Base-by-base conservation (phyloP, 1,140 invertebrate species). In the Venustaconcha ellipsiformis region DNA sequence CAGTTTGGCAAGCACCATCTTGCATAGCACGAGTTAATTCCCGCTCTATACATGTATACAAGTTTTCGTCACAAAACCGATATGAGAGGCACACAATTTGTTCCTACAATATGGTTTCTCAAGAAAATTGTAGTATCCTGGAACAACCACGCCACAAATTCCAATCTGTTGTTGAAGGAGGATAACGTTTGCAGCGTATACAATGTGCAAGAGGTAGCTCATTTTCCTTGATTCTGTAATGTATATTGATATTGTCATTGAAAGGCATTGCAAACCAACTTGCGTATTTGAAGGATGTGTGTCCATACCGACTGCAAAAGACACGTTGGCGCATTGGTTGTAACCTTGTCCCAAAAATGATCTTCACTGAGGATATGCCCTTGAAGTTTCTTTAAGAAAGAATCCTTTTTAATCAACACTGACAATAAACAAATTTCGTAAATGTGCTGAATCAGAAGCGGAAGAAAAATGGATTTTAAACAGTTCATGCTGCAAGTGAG, bases 121-220 rank as follows among this genome's bases (percentile, higher is more conserved):
- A 6, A 8, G 37, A 11, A 6, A 6, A 48, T 48, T 48, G 37
- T 48, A 11, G 37, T 48, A 48, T 8, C 6, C 37, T 8, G 4
- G 4, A 48, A 11, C 37, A 48, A 48, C 37, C 37, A 48, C 37
- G 37, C 37, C 37, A 48, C 4, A 48, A 6, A 48, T 30, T 30
- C 26, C 26, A 3, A 30, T 70, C 48, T 20, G 69, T 70, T 26
- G 60, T 62, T 18, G 58, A 71, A 17, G 70, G 70, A 14, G 70
- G 70, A 37, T 59, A 8, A 30, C 59, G 37, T 23, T n/a, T 71
- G 30, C 70, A 71, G 30, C 11, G 60, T 18, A n/a, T 71, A 55
- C 58, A 2, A 6, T 71, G 59, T 58, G 17, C 60, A 26, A 63
- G 63, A 30, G 59, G 59, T 17, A 14, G 5, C 26, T 30, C 70